A percentile compares a stretch with the other conserved stretches of the same genome.
Conservation (phyloP, 23 tunicate species). For the Aplidium turbinatum region DNA sequence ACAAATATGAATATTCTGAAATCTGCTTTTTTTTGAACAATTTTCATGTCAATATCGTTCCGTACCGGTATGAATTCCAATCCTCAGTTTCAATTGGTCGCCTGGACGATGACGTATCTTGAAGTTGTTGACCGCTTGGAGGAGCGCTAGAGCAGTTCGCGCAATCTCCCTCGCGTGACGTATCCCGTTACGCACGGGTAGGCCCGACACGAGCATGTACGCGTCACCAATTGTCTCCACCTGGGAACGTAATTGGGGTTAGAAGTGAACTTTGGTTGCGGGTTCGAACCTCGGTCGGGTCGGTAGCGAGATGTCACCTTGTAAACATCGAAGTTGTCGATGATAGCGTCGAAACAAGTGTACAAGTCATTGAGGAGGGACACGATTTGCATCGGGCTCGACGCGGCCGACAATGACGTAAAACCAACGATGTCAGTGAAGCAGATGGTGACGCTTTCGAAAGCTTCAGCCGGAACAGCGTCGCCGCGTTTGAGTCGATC, state of each 20-base stretch:
- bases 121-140: constrained; percentile 69
- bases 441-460: constrained; percentile 84
- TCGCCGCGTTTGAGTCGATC: constrained; percentile 85
- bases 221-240: constrained; percentile 98
- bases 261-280: too few species aligned
- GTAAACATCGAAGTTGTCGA: constrained; percentile 92
- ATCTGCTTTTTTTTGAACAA: too few species aligned
- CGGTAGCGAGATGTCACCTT: constrained; percentile 48
- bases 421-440: constrained; percentile 97
- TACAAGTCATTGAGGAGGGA: constrained; percentile 86
- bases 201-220: constrained; percentile 94
- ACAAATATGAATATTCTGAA: too few species aligned
- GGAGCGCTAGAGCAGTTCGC: constrained; percentile 67
- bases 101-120: constrained; percentile 83
- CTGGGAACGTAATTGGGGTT: too few species aligned
- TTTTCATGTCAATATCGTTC: too few species aligned
- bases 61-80: constrained; percentile 96
- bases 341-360: constrained; percentile 89
- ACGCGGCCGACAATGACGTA: constrained; percentile 79
- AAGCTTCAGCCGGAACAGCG: constrained; percentile 89
- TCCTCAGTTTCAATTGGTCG: constrained; percentile 87
- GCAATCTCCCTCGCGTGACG: constrained; percentile 89
- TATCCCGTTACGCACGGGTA: constrained; percentile 90
- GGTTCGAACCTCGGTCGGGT: too few species aligned
- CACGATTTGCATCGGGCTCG: constrained; percentile 88